Evolutionary conservation across 2,888 invertebrate species (phyloP).

Genomic region (Heliconius ismenius): DNA sequence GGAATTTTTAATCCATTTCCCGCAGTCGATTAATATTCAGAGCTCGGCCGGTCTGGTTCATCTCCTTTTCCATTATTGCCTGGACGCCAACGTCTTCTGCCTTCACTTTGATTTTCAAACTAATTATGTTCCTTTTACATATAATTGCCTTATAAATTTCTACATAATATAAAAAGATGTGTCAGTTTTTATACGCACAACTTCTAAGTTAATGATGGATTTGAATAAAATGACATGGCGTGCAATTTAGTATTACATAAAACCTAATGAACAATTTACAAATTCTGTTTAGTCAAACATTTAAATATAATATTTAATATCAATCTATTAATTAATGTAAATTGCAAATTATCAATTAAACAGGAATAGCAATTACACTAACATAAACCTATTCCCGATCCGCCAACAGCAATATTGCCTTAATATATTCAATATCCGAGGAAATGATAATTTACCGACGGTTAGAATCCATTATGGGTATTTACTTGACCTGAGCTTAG

Average conservation of each 20-base stretch:
- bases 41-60: constrained; percentile 80
- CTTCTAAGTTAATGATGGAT: no score
- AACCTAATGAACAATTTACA: not conserved
- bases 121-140: constrained; percentile 56
- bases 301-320: not conserved
- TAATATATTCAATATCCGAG: constrained; percentile 82
- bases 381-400: constrained; percentile 65
- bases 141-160: constrained; percentile 19
- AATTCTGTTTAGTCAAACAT: not conserved
- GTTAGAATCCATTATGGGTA: constrained; percentile 80
- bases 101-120: constrained; percentile 75
- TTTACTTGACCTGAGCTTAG: constrained; percentile 81
- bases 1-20: constrained; percentile 83
- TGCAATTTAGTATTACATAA: not conserved
- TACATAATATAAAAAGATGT: not conserved
- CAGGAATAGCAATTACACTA: constrained; percentile 64
- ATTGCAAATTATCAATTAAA: constrained; percentile 32
- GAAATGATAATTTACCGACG: constrained; percentile 78
- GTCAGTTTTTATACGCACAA: not conserved
- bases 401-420: constrained; percentile 68
- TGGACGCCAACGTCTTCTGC: constrained; percentile 62
- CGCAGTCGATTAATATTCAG: constrained; percentile 81
- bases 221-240: no score
- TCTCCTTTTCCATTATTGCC: constrained; percentile 79
- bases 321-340: constrained; percentile 18